Evolutionary conservation across 2,113 vertebrate species (phyloP).

Genomic region (Phrynosoma blainvillii): DNA sequence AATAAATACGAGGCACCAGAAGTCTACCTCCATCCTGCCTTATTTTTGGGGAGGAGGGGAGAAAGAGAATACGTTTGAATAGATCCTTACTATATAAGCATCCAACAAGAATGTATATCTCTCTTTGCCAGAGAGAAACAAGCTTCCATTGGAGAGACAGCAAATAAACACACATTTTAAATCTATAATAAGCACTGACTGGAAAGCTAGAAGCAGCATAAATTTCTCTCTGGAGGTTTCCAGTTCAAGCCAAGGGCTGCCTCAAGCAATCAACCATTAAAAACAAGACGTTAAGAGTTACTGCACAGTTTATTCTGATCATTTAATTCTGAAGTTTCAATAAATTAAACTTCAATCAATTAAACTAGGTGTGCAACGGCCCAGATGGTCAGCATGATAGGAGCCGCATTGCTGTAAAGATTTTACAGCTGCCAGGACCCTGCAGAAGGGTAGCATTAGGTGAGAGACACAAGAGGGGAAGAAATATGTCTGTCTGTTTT

Average conservation of each 20-base stretch:
- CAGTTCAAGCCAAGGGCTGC: slow-evolving; percentile 72
- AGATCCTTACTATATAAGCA: slow-evolving; percentile 25
- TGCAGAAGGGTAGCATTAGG: slow-evolving; percentile 8
- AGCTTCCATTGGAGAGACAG: slow-evolving; percentile 62
- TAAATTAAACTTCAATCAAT: slow-evolving; percentile 79
- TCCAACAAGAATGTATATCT: slow-evolving; percentile 65
- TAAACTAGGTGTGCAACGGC: slow-evolving; percentile 75
- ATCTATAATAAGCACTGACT: slow-evolving; percentile 70
- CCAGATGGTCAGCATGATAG: slow-evolving; percentile 72
- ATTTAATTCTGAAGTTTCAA: slow-evolving; percentile 77
- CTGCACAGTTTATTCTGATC: slow-evolving; percentile 75
- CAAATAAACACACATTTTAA: slow-evolving; percentile 72
- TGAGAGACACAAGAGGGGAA: slow-evolving; percentile 7
- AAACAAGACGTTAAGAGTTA: slow-evolving; percentile 73
- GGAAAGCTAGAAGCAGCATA: slow-evolving; percentile 66
- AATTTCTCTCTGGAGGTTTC: slow-evolving; percentile 72
- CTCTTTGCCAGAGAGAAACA: slow-evolving; percentile 59
- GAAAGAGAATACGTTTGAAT: background rate
- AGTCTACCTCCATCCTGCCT: background rate
- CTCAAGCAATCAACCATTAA: slow-evolving; percentile 75
- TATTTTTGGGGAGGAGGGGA: background rate
- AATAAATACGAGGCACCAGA: background rate
- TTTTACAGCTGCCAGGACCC: slow-evolving; percentile 74
- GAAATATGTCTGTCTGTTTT: slow-evolving; percentile 7
- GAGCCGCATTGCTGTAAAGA: slow-evolving; percentile 71